phyloP scores from a whole-genome alignment of 1,140 invertebrate species.

The Drosophila malerkotliana region DNA sequence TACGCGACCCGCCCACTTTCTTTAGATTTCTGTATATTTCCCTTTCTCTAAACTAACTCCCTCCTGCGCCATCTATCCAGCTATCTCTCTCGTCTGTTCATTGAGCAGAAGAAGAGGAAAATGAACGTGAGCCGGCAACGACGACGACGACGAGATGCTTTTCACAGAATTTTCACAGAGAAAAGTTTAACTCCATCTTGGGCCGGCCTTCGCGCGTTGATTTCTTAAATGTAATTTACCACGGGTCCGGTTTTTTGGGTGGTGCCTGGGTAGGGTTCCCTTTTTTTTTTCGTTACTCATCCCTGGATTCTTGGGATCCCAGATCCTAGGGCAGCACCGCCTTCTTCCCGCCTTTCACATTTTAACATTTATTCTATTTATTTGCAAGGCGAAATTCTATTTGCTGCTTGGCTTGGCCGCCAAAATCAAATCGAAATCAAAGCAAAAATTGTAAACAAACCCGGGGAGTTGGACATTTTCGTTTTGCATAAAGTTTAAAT shows the following conservation, averaged over 20 bases:
- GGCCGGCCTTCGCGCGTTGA: constrained; percentile 27
- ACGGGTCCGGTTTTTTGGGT: constrained; percentile 26
- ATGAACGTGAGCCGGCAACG: constrained; percentile 3
- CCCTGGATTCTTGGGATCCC: neutral
- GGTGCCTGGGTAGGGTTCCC: neutral
- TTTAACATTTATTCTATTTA: constrained; percentile 64
- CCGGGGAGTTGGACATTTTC: constrained; percentile 9
- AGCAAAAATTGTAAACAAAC: constrained; percentile 66
- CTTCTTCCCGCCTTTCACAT: neutral
- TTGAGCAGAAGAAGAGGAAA: constrained; percentile 6
- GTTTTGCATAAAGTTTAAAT: constrained; percentile 62
- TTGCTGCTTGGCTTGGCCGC: constrained; percentile 70
- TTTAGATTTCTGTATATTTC: neutral
- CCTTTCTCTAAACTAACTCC: neutral
- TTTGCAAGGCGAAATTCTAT: constrained; percentile 64
- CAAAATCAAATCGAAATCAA: constrained; percentile 63
- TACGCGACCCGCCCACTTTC: constrained; percentile 11
- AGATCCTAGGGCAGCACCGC: constrained; percentile 1
- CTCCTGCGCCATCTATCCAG: neutral
- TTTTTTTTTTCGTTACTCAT: neutral
- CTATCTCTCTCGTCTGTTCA: constrained; percentile 2
- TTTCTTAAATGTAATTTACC: constrained; percentile 48
- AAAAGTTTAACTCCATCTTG: constrained; percentile 51
- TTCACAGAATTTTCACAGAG: constrained; percentile 13
- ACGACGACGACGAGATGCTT: constrained; percentile 17